Conservation (phyloP, 2,797 vertebrate species). For the Halcyon badia region DNA sequence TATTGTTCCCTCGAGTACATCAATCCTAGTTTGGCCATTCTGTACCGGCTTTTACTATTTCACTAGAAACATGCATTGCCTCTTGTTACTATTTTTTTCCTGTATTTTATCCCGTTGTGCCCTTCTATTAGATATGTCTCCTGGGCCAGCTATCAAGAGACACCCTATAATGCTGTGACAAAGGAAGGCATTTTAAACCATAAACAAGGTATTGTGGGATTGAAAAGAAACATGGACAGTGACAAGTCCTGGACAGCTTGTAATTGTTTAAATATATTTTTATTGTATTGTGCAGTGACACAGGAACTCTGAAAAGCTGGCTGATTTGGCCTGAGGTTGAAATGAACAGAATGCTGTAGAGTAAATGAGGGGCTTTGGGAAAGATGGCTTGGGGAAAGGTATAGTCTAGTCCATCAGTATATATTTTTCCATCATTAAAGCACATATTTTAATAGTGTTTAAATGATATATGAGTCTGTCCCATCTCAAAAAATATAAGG, state of each 20-base stretch:
- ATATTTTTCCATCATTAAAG: background rate
- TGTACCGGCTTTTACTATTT: slow-evolving; percentile 36
- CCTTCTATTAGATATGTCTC: slow-evolving; percentile 42
- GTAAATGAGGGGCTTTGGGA: background rate
- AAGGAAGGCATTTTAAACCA: slow-evolving; percentile 51
- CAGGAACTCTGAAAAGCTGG: background rate
- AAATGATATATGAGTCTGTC: background rate
- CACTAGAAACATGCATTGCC: background rate
- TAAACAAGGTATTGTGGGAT: slow-evolving; percentile 44
- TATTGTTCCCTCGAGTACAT: slow-evolving; percentile 31
- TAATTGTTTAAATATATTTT: slow-evolving; percentile 32
- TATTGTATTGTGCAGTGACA: background rate
- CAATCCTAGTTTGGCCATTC: slow-evolving; percentile 26
- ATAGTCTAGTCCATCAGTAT: background rate
- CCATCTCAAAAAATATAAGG: background rate
- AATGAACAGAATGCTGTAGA: background rate
- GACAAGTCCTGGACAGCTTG: background rate
- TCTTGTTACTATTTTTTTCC: slow-evolving; percentile 9
- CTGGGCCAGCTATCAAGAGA: slow-evolving; percentile 15
- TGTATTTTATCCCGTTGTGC: slow-evolving; percentile 29
- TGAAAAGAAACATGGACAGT: background rate
- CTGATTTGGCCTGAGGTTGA: background rate
- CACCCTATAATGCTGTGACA: slow-evolving; percentile 15
- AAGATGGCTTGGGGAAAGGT: background rate
- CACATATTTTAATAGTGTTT: background rate